Conservation (phyloP, 2,797 vertebrate species). For the Alexandromys oeconomus region DNA sequence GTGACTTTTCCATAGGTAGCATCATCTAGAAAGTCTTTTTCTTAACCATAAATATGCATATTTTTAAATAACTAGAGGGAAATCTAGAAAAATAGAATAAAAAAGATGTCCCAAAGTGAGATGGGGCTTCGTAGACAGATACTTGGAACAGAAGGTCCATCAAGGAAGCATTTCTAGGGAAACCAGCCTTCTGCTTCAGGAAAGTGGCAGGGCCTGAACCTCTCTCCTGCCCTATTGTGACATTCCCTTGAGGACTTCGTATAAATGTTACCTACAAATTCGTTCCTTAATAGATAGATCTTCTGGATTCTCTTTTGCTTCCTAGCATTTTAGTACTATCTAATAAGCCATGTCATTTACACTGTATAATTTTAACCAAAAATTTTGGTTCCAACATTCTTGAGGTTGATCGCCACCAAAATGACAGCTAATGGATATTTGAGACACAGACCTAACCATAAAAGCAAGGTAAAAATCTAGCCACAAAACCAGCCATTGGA, state of each 20-base stretch:
- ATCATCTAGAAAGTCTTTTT: constrained; percentile 30
- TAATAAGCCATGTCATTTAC: not conserved
- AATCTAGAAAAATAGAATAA: constrained; percentile 31
- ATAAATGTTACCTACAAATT: not conserved
- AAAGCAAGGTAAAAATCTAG: constrained; percentile 33
- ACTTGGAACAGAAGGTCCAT: not conserved
- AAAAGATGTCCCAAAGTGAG: not conserved
- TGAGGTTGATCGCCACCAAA: not conserved
- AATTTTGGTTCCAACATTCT: constrained; percentile 31
- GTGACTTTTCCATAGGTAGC: not conserved
- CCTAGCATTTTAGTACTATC: not conserved
- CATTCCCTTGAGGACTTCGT: not conserved
- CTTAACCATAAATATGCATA: not conserved
- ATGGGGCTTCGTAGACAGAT: not conserved
- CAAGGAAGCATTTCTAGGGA: not conserved
- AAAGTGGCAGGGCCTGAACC: not conserved
- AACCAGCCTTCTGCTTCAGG: not conserved
- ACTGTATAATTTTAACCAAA: not conserved
- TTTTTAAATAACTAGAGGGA: constrained; percentile 26
- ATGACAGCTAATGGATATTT: constrained; percentile 4
- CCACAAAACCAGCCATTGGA: constrained; percentile 1
- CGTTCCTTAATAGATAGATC: not conserved
- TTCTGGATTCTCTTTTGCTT: not conserved
- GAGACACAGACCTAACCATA: not conserved
- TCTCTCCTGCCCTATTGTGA: not conserved